Base-by-base conservation (phyloP, 2,113 vertebrate genomes). In the Macrotus californicus region DNA sequence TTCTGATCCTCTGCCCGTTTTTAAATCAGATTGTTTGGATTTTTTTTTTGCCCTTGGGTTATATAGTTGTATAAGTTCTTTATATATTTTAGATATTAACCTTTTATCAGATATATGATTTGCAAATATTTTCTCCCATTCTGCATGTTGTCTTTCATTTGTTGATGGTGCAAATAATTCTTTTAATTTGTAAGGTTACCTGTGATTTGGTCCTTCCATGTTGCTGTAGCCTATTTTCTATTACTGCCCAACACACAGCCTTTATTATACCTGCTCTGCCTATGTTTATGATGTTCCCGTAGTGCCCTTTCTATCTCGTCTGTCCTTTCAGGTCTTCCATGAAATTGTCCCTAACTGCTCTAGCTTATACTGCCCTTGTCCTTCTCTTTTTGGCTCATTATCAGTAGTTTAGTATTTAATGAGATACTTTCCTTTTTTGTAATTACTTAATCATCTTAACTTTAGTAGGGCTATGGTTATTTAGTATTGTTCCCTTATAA, bases 321-420 rank as follows among this genome's bases (percentile, higher is more conserved):
- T 64, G 43, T 67, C 29, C 10, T 94, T 64, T 92, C 46, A 50
- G 52, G 22, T 92, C 13, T 94, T 84, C 34, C 31, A 34, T 82
- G 61, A 92, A 89, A 82, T 85, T 95, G 41, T 87, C 13, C 52
- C 75, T 36, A 87, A 2, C 24, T 64, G 34, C 22, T 52, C 54
- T 31, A 91, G 46, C 29, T 83, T 93, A 82, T 66, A 10, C 10
- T 72, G 39, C 84, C 50, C 83, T 88, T 93, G 36, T 81, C 91
- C 41, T 93, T 90, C 41, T 52, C 13, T 70, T 76, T 92, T 82
- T 92, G 39, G 39, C n/a, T 88, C 41, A 66, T 92, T 85, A 43
- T 95, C 61, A 75, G 12, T 92, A 86, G 86, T 92, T 89, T 91
- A 84, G 84, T 89, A 85, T n/a, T 84, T 85, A 96, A 84, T 69